A percentile compares a stretch with the other conserved stretches of the same genome.
Conservation (phyloP, 2,797 vertebrate species). For the Macrochelys suwanniensis region DNA sequence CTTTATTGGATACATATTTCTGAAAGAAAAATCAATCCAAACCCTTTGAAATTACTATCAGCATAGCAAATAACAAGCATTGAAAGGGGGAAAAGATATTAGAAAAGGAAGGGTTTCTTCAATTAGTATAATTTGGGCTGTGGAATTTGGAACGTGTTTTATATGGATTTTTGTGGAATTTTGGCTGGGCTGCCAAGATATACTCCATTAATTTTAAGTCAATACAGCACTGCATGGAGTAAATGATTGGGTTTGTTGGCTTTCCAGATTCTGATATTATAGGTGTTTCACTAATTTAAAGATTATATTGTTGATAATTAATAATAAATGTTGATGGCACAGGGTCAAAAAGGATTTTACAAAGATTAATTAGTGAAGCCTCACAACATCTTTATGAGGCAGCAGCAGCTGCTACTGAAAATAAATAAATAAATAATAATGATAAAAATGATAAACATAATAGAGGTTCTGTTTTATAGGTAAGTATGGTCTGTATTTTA, state of each 20-base stretch:
- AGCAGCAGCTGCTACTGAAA: neutral
- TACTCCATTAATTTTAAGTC: slow-evolving; percentile 53
- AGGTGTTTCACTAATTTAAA: slow-evolving; percentile 24
- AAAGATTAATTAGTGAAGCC: neutral
- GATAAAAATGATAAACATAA: neutral
- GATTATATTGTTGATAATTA: neutral
- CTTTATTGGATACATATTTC: neutral
- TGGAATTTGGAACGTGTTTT: slow-evolving; percentile 68
- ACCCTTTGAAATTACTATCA: neutral
- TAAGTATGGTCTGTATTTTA: neutral
- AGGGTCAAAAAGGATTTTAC: neutral
- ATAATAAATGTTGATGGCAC: neutral
- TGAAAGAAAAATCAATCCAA: neutral
- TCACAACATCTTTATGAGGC: neutral
- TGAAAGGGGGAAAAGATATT: slow-evolving; percentile 18
- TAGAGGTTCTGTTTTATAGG: neutral
- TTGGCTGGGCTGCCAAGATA: slow-evolving; percentile 56
- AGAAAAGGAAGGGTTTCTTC: slow-evolving; percentile 38
- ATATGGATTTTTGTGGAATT: slow-evolving; percentile 71
- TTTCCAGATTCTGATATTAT: slow-evolving; percentile 29
- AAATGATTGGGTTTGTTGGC: slow-evolving; percentile 57
- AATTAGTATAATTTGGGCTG: slow-evolving; percentile 19
- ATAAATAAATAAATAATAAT: neutral
- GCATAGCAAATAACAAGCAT: neutral
- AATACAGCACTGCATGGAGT: slow-evolving; percentile 34